phyloP scores from a whole-genome alignment of 2,113 vertebrate species.

The Heterochromis multidens region DNA sequence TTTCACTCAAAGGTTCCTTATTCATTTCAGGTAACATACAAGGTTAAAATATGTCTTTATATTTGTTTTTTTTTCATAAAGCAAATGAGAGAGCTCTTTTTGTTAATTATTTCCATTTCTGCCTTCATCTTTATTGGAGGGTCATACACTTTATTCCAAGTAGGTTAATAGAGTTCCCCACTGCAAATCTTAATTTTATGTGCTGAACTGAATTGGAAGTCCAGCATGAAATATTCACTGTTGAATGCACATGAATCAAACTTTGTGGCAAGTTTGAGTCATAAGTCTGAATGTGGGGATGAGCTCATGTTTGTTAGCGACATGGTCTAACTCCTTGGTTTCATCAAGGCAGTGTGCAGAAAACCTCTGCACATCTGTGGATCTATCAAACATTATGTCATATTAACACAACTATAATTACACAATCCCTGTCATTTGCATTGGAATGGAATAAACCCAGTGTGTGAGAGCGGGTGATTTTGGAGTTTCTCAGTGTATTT shows the following conservation, averaged over 20 bases:
- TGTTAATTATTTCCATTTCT: neutral
- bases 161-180: neutral
- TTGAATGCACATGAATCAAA: constrained; percentile 26
- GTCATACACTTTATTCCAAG: neutral
- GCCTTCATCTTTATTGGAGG: neutral
- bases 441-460: neutral
- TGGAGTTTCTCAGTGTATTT: neutral
- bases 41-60: neutral
- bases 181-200: constrained; percentile 9
- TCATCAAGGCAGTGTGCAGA: constrained; percentile 39
- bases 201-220: neutral
- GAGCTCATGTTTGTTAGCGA: constrained; percentile 62
- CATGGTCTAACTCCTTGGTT: constrained; percentile 45
- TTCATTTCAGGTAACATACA: neutral
- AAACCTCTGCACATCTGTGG: constrained; percentile 60
- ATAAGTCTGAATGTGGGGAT: constrained; percentile 36
- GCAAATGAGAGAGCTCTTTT: neutral
- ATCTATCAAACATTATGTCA: constrained; percentile 60
- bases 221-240: neutral
- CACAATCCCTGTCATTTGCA: constrained; percentile 47
- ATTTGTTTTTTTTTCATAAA: neutral
- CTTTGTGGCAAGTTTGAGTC: constrained; percentile 24
- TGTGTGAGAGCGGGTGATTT: constrained; percentile 12
- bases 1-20: neutral
- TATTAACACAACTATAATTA: constrained; percentile 64